A percentile compares a stretch with the other conserved stretches of the same genome.
Evolutionary conservation across 2,113 vertebrate species (phyloP).

Genomic region (Cryptomyrus ogoouensis): DNA sequence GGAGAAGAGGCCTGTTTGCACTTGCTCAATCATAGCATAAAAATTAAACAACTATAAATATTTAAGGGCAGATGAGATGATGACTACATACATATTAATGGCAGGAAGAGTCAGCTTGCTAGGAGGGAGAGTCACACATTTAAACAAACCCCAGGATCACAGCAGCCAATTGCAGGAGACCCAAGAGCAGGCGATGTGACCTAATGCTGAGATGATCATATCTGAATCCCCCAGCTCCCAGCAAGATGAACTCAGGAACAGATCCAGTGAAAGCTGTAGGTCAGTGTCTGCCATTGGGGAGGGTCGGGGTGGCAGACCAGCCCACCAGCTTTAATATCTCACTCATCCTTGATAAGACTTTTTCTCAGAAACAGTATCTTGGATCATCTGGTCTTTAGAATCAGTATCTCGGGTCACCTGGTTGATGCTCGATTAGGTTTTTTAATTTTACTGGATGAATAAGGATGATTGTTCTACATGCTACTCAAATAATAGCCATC

Average conservation of each 20-base stretch:
- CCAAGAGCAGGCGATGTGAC: neutral
- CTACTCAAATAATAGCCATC: neutral
- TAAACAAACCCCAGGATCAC: neutral
- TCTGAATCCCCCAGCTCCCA: neutral
- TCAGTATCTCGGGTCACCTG: neutral
- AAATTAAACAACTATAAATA: slow-evolving; percentile 16
- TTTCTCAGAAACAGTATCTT: neutral
- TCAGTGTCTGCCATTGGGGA: neutral
- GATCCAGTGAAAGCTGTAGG: neutral
- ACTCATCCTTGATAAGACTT: neutral
- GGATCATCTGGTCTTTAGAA: neutral
- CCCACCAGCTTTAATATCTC: neutral
- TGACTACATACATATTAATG: neutral
- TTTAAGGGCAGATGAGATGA: neutral
- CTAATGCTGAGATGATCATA: neutral
- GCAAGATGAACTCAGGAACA: neutral
- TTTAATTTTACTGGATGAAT: neutral
- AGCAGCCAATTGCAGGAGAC: neutral
- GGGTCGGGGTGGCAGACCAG: neutral
- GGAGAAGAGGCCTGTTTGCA: neutral
- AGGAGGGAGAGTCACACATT: neutral
- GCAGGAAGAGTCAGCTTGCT: neutral
- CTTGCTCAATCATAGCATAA: neutral
- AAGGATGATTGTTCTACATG: neutral
- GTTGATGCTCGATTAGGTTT: neutral